Evolutionary conservation across 2,888 invertebrate species (phyloP), one percentile per base, ranked within the genome.

Genomic region (Brachyopa scutellaris): DNA sequence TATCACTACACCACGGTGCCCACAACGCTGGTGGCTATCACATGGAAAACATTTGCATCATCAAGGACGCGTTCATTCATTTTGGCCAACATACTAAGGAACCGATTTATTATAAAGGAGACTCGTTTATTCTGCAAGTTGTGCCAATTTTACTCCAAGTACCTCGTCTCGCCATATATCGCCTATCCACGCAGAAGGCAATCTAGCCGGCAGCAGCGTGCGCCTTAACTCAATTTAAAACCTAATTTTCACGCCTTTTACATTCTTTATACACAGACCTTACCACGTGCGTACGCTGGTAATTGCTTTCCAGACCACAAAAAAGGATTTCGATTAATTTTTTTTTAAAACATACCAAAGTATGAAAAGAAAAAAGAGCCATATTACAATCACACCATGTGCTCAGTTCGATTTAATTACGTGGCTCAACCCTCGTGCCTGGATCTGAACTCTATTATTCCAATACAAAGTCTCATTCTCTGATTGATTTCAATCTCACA

Each of bases 401-500:
- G 70, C 57, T 42, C 53, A 26, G 49, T 70, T 70, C 53, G 66
- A 77, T 72, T 76, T 76, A 82, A 82, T 82, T 76, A 82, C 45
- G 66, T 11, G 40, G 59, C 51, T 72, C 70, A 70, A 57, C 59
- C 76, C 53, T 26, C 9, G 15, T 45, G 38, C 17, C 59, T 33
- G 36, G 29, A 38, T 42, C 23, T 19, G 21, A 38, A 57, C 47
- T 45, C 70, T 59, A 38, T 79, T 73, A 67, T 70, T 31, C 62
- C 15, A 57, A 62, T 51, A 74, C 55, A 62, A 73, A 79, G 49
- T 61, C 79, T 61, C 55, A 66, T 80, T 74, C 53, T 57, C 21
- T 76, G 76, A 76, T 82, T 70, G 82, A 69, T 82, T 76, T 76
- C 76, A 70, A 82, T 70, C 76, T 64, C 15, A 31, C 64, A 66